These are phyloP conservation scores for Helicolenus hilgendorfi DNA, from an alignment of 2,797 vertebrate genomes.

Conservation along the genomic window DNA sequence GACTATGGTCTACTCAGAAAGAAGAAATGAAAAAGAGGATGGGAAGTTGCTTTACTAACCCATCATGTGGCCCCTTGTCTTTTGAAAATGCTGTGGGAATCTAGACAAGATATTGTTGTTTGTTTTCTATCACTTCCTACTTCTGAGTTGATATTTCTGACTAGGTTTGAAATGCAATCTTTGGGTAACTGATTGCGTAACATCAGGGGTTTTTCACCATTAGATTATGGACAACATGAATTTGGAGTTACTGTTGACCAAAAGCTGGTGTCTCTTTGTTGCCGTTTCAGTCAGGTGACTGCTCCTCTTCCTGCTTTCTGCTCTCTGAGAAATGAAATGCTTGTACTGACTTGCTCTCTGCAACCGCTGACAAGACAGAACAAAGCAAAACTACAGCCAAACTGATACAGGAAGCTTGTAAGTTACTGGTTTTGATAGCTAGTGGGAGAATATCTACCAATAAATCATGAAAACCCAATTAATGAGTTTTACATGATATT, in stretches of 20 bases:
- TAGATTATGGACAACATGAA: neutral
- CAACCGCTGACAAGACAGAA: slow-evolving; percentile 15
- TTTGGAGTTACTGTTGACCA: neutral
- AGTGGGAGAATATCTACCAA: neutral
- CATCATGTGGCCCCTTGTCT: slow-evolving; percentile 4
- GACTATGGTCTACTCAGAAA: slow-evolving; percentile 50
- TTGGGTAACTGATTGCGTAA: neutral
- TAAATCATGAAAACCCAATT: neutral
- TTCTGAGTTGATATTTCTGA: slow-evolving; percentile 8
- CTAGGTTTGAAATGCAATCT: neutral
- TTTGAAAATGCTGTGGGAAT: slow-evolving; percentile 39
- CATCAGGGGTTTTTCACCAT: neutral
- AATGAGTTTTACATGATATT: neutral
- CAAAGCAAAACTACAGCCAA: slow-evolving; percentile 15
- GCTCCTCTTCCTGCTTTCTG: slow-evolving; percentile 45
- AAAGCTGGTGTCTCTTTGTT: neutral
- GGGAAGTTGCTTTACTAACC: slow-evolving; percentile 66
- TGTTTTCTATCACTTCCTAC: neutral
- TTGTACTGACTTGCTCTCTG: slow-evolving; percentile 38
- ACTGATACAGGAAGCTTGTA: neutral
- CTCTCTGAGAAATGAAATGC: slow-evolving; percentile 30
- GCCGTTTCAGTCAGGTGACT: slow-evolving; percentile 60
- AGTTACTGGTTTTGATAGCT: neutral
- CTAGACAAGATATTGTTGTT: slow-evolving; percentile 3
- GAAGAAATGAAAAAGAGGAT: slow-evolving; percentile 70